Evolutionary conservation across 92 coral and sea anemone species (phyloP), one percentile per base, ranked within the genome.

Genomic region (Heliopora coerulea): DNA sequence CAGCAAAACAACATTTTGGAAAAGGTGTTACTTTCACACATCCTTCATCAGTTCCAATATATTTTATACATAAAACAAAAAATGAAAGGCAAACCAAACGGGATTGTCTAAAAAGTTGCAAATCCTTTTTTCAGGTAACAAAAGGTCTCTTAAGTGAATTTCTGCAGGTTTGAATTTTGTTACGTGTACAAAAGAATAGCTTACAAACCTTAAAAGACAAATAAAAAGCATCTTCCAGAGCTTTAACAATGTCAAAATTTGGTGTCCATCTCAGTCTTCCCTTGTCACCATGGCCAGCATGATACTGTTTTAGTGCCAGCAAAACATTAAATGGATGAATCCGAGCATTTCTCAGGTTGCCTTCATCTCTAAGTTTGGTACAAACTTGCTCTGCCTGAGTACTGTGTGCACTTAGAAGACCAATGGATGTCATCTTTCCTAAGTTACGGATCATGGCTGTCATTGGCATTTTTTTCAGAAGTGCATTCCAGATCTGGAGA

Each of bases 391-490:
- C 68, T 11, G 83, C 66, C 56, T 84, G 95, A 74, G 88, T 85
- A 34, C 89, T 63, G 28, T 70, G 75, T 0, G 86, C 83, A 0
- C 61, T 83, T 49, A 93, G 78, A 0, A 90, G 62, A 28, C 89
- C 91, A 59, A 93, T 80, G 1, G 86, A 73, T 7, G 95, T 87
- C 98, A 93, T 93, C 74, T 90, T 93, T 49, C 95, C 95, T 59
- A 93, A 96, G 67, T 93, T 93, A 65, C 96, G 65, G 32, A 93
- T 93, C 96, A 93, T 85, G 49, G 98, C 98, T 19, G 91, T 93
- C 98, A 90, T 87, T 3, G 98, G 98, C 98, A 93, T 93, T 12
- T 90, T 88, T 17, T 75, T 84, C 41, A 88, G 74, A 23, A 93
- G 86, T 13, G 98, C 98, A 27, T 65, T 75, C 98, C 98, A 93